These are phyloP conservation scores for Drosophila yakuba DNA, from an alignment of 1,140 invertebrate genomes.

Conservation along the genomic window DNA sequence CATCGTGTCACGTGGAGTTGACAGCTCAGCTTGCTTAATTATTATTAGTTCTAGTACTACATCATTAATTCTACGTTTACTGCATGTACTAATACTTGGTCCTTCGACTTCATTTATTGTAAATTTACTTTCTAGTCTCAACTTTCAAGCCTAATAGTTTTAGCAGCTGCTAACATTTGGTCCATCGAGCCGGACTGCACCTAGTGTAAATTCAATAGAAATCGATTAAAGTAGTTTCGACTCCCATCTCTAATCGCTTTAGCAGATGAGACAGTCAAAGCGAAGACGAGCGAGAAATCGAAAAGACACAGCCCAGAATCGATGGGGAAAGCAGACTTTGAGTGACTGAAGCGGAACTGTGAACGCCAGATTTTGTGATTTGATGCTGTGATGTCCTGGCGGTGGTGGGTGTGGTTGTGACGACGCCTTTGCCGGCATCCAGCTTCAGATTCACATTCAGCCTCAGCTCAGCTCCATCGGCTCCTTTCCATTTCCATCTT, in stretches of 20 bases:
- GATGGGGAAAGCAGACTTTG: constrained; percentile 13
- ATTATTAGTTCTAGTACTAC: background rate
- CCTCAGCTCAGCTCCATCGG: constrained; percentile 4
- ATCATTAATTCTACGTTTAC: too few relatives aligned
- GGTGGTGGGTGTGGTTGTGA: constrained; percentile 19
- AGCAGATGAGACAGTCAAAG: constrained; percentile 35
- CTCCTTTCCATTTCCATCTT: constrained; percentile 12
- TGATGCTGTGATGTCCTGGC: constrained; percentile 41
- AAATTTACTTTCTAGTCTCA: background rate
- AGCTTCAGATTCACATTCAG: constrained; percentile 12
- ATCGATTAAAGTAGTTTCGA: background rate
- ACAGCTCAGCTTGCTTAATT: background rate
- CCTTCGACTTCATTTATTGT: background rate
- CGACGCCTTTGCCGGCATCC: constrained; percentile 7
- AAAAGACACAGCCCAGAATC: constrained; percentile 56
- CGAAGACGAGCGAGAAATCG: constrained; percentile 63
- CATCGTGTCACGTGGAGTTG: constrained; percentile 2
- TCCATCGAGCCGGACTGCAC: background rate
- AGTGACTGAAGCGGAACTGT: constrained; percentile 44
- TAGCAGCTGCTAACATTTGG: constrained; percentile 13
- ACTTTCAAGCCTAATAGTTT: constrained; percentile 34
- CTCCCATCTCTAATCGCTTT: constrained; percentile 39
- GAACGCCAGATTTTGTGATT: constrained; percentile 57
- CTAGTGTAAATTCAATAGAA: background rate
- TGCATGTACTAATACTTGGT: background rate